Base-by-base conservation (phyloP, 2,113 vertebrate genomes). In the Gadus macrocephalus region DNA sequence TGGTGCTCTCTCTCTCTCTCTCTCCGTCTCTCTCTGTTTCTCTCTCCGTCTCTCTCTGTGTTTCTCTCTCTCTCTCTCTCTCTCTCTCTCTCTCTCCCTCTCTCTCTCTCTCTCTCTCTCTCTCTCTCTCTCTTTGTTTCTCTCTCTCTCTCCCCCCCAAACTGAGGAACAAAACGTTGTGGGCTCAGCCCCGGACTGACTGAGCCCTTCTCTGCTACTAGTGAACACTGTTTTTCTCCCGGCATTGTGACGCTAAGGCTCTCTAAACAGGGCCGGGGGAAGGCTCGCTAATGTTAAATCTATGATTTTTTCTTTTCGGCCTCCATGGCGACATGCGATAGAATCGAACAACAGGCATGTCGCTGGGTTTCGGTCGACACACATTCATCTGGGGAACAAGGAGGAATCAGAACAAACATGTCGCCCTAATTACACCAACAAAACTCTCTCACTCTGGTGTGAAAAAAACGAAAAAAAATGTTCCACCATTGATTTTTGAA, bases 401-500 rank as follows among this genome's bases (percentile, higher is more conserved):
- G 14, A 20, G 58, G 49, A 42, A 75, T 77, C 70, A 66, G 70
- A 80, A 68, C 20, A 2, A 28, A 79, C 74, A 66, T 35, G 67
- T 75, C 80, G 75, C 28, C 74, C 55, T 78, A 79, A 87, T 81
- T 75, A 83, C 25, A 49, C 8, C 42, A 70, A 64, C 72, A 76
- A 65, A 28, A 19, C 61, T 62, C 55, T 12, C 42, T 49, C 42
- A 49, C 42, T 49, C 42, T 2, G 12, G 42, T 49, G 42, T 2
- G 42, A 66, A 69, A 42, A 42, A 42, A 42, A 6, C 38, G 6
- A 49, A 9, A 49, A 49, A 49, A 49, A 49, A 9, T 85, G 73
- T 86, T 76, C 62, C 65, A 42, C 69, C 81, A 85, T 78, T 85
- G 80, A 89, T 86, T 87, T 88, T 74, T 87, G 71, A 75, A 85